Percentiles rank a stretch among this genome's conserved stretches.
These are phyloP conservation scores for Lagodon rhomboides DNA, from an alignment of 2,797 vertebrate species.

Conservation along the genomic window DNA sequence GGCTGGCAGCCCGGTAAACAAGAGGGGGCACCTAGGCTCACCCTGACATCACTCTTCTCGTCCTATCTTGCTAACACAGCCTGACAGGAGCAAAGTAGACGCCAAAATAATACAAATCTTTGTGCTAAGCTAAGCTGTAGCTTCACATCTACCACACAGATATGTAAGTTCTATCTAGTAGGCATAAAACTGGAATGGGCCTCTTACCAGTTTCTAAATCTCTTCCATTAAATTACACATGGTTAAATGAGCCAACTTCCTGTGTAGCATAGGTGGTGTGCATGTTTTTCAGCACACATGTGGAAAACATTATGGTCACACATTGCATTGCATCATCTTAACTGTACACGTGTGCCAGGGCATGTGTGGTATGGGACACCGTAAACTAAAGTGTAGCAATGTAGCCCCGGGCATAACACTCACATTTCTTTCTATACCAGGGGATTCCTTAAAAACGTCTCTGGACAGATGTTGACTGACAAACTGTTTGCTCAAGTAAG, in stretches of 20 bases:
- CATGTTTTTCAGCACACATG: constrained; percentile 2
- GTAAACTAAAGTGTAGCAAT: background rate
- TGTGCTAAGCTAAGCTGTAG: background rate
- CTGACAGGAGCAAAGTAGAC: background rate
- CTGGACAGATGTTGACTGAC: background rate
- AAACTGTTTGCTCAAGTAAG: background rate
- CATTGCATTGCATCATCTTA: constrained; percentile 37
- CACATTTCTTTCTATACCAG: background rate
- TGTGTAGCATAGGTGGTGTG: background rate
- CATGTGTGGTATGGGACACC: constrained; percentile 8
- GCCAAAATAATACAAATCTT: background rate
- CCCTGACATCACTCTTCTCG: background rate
- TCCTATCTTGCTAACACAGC: background rate
- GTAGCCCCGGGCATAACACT: background rate
- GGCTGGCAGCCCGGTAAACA: background rate
- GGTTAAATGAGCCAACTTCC: constrained; percentile 1
- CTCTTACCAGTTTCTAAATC: background rate
- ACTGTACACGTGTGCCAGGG: background rate
- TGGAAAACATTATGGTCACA: constrained; percentile 23
- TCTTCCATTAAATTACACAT: background rate
- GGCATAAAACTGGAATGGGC: too few relatives aligned
- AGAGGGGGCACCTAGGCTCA: background rate
- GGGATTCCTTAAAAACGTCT: background rate
- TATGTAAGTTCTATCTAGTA: background rate
- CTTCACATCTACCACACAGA: background rate